Percentiles rank a stretch among this genome's conserved stretches.
Conservation (phyloP, 2,797 vertebrate genomes). For the Myiotriccus ornatus region DNA sequence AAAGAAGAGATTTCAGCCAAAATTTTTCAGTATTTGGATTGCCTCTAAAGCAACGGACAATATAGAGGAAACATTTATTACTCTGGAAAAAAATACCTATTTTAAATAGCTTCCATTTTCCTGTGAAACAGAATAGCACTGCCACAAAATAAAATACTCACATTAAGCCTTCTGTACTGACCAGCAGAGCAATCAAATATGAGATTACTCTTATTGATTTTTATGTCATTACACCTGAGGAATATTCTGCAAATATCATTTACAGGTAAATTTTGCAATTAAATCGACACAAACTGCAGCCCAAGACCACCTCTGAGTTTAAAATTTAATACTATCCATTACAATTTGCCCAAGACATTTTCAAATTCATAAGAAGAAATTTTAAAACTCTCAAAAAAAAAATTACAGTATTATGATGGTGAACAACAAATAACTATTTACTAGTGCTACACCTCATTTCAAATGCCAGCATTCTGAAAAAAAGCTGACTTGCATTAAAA, state of each 20-base stretch:
- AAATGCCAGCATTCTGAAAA: background rate
- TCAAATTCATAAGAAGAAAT: background rate
- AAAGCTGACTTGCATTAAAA: background rate
- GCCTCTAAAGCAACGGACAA: background rate
- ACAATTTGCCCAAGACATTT: background rate
- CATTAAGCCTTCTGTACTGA: background rate
- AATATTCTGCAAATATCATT: background rate
- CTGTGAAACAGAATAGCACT: background rate
- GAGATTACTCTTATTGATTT: background rate
- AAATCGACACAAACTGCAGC: background rate
- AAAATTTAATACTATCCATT: background rate
- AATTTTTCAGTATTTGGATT: background rate
- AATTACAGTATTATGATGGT: rapidly evolving
- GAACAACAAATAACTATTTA: background rate
- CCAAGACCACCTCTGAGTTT: background rate
- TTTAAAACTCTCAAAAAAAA: background rate
- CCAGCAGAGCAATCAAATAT: background rate
- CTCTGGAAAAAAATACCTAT: background rate
- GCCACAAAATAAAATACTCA: background rate
- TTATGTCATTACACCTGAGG: background rate
- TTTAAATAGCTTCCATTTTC: background rate
- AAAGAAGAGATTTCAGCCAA: background rate
- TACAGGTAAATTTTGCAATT: background rate
- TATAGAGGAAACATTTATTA: background rate
- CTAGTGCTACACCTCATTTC: background rate